Percentiles rank a stretch among this genome's conserved stretches.
Evolutionary conservation across 2,113 vertebrate species (phyloP).

Genomic region (Sebastes fasciatus): DNA sequence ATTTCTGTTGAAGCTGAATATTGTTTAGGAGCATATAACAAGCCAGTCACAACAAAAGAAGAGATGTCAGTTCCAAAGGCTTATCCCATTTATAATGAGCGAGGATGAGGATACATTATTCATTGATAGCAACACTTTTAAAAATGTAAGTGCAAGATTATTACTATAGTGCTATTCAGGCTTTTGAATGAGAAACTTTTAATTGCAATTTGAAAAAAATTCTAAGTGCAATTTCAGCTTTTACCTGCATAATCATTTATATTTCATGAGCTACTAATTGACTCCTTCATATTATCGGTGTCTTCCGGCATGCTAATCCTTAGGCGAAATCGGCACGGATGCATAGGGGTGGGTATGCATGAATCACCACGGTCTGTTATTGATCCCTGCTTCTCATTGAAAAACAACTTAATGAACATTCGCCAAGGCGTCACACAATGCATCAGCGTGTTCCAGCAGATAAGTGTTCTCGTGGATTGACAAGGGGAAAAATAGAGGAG

Average conservation of each 20-base stretch:
- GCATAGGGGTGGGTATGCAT: constrained; percentile 52
- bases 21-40: constrained; percentile 32
- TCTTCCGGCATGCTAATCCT: constrained; percentile 60
- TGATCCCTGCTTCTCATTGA: constrained; percentile 75
- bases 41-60: constrained; percentile 21
- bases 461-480: constrained; percentile 80
- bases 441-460: constrained; percentile 75
- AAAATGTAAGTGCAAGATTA: constrained; percentile 31
- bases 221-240: constrained; percentile 41
- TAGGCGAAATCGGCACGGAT: constrained; percentile 53
- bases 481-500: constrained; percentile 70
- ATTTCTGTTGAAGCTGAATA: constrained; percentile 34
- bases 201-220: constrained; percentile 27
- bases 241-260: constrained; percentile 60
- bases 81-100: constrained; percentile 9
- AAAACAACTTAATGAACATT: constrained; percentile 86
- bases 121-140: constrained; percentile 21
- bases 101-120: constrained; percentile 18
- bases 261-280: constrained; percentile 67
- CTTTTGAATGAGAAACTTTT: constrained; percentile 29
- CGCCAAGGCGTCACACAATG: constrained; percentile 74
- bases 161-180: not conserved
- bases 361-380: constrained; percentile 73
- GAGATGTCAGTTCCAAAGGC: not conserved
- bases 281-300: constrained; percentile 53